Conservation (phyloP, 2,888 invertebrate species). For the Leptinotarsa juncta region DNA sequence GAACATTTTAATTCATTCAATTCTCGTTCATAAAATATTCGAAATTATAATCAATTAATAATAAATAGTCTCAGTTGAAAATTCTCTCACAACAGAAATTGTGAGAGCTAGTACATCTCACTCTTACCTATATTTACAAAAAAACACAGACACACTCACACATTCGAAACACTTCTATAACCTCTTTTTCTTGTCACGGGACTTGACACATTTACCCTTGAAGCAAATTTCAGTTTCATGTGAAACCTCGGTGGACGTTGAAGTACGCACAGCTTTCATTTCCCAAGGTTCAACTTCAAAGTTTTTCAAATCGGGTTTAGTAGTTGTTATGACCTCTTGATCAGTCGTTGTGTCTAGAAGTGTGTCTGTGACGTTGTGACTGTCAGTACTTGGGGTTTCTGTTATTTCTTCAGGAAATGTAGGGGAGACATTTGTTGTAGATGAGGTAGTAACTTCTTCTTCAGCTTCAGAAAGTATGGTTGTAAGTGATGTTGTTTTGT, state of each 20-base stretch:
- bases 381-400: conserved; percentile 44
- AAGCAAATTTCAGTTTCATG: conserved; percentile 92
- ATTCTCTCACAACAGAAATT: conserved; percentile 25
- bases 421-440: conserved; percentile 49
- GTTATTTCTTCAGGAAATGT: conserved; percentile 57
- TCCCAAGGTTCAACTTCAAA: conserved; percentile 65
- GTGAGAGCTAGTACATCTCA: neutral
- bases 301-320: conserved; percentile 41
- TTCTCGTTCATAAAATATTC: conserved; percentile 28
- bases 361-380: conserved; percentile 42
- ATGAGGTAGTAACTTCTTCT: conserved; percentile 33
- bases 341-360: conserved; percentile 41
- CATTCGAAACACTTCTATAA: conserved; percentile 28
- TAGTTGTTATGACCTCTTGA: conserved; percentile 52
- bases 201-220: conserved; percentile 85
- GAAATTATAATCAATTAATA: conserved; percentile 20
- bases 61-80: conserved; percentile 34
- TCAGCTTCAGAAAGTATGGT: conserved; percentile 12
- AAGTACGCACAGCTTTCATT: conserved; percentile 75
- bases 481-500: conserved; percentile 35
- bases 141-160: neutral
- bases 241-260: conserved; percentile 84
- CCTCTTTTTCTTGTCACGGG: conserved; percentile 56
- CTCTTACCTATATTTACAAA: conserved; percentile 23
- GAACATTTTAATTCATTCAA: conserved; percentile 22